Evolutionary conservation across 2,113 vertebrate genomes (phyloP).

Genomic region (Pachypanchax playfairii): DNA sequence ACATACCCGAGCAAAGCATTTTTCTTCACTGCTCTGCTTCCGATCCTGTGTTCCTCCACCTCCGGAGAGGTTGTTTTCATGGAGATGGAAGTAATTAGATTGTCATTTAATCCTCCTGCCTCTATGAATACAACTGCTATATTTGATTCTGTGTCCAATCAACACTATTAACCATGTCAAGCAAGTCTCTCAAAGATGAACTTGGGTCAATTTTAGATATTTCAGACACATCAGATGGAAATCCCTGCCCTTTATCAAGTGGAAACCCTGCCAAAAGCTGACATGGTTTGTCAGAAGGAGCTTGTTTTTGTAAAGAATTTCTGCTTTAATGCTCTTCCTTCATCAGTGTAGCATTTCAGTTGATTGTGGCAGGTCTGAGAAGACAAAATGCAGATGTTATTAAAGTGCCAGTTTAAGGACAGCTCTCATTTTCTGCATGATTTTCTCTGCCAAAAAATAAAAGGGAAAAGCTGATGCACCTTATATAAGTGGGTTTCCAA

Average conservation of each 20-base stretch:
- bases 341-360: slow-evolving; percentile 30
- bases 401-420: not conserved
- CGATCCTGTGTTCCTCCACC: slow-evolving; percentile 47
- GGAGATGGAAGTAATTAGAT: slow-evolving; percentile 78
- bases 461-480: not conserved
- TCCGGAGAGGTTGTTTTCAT: slow-evolving; percentile 70
- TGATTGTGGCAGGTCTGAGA: slow-evolving; percentile 22
- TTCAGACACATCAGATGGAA: slow-evolving; percentile 46
- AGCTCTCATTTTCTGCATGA: not conserved
- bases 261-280: slow-evolving; percentile 35
- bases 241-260: slow-evolving; percentile 42
- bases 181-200: slow-evolving; percentile 47
- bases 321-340: slow-evolving; percentile 31
- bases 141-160: slow-evolving; percentile 77
- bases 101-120: slow-evolving; percentile 72
- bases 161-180: slow-evolving; percentile 56
- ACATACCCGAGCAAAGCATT: slow-evolving; percentile 9
- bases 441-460: not conserved
- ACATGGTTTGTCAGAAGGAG: slow-evolving; percentile 38
- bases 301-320: slow-evolving; percentile 18
- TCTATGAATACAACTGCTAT: slow-evolving; percentile 71
- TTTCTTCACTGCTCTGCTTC: slow-evolving; percentile 32
- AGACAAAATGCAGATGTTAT: slow-evolving; percentile 23
- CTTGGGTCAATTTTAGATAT: slow-evolving; percentile 55
- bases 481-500: too few species aligned